These are phyloP conservation scores for Echeneis naucrates DNA, from an alignment of 2,797 vertebrate genomes.

Conservation along the genomic window DNA sequence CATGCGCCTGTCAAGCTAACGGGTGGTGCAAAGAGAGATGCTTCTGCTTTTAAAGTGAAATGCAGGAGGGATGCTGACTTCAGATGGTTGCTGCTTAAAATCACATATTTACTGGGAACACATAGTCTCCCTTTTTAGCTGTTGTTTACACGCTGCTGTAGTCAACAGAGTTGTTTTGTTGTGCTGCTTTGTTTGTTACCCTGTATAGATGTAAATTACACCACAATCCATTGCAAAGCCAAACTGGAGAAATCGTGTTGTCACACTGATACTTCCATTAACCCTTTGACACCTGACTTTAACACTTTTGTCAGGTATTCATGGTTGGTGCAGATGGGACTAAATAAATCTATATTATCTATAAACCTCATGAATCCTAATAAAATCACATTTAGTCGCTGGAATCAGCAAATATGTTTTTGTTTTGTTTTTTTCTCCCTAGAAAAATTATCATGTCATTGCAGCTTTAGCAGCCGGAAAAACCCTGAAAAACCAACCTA, in stretches of 20 bases:
- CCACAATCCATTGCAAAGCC: not conserved
- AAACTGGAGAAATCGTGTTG: not conserved
- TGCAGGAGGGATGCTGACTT: slow-evolving; percentile 4
- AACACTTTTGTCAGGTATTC: too few relatives aligned
- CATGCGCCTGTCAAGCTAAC: slow-evolving; percentile 18
- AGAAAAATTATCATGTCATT: not conserved
- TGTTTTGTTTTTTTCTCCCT: not conserved
- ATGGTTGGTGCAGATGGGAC: too few relatives aligned
- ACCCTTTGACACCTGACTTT: too few relatives aligned
- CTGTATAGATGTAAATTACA: too few relatives aligned
- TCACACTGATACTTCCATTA: not conserved
- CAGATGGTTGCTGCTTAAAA: not conserved
- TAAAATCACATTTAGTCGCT: not conserved
- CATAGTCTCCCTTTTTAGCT: not conserved
- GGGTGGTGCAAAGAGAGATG: not conserved
- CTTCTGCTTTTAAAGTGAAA: slow-evolving; percentile 24
- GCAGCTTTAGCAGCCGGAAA: too few relatives aligned
- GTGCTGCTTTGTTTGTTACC: not conserved
- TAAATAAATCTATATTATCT: not conserved
- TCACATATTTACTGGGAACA: not conserved
- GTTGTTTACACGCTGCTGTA: not conserved
- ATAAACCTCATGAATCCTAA: not conserved
- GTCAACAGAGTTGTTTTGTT: not conserved
- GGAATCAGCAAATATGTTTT: not conserved
- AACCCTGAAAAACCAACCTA: too few relatives aligned